phyloP scores from a whole-genome alignment of 2,888 invertebrate genomes.

The Ypsolopha scabrella region DNA sequence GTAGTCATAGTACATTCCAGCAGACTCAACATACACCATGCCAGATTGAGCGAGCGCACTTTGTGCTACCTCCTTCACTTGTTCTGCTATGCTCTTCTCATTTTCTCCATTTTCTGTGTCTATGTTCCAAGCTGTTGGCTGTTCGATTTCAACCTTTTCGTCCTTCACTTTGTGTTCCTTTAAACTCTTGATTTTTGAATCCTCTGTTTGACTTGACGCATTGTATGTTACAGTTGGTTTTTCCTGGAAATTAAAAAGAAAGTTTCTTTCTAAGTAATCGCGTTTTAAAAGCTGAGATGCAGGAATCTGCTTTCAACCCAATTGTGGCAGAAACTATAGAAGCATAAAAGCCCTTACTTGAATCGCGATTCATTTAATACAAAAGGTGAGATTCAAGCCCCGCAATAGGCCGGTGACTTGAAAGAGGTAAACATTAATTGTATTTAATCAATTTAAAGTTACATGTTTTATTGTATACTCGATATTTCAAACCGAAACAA shows the following conservation, averaged over 20 bases:
- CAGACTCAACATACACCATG: slow-evolving; percentile 88
- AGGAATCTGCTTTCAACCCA: too few relatives aligned
- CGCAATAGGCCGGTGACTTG: too few relatives aligned
- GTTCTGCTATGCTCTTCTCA: slow-evolving; percentile 73
- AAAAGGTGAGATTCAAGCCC: too few relatives aligned
- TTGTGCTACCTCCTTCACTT: slow-evolving; percentile 83
- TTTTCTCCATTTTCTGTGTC: slow-evolving; percentile 23
- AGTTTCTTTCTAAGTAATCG: neutral
- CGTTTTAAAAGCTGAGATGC: too few relatives aligned
- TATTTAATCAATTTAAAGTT: too few relatives aligned
- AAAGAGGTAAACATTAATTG: too few relatives aligned
- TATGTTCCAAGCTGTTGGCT: slow-evolving; percentile 26
- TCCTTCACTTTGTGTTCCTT: neutral
- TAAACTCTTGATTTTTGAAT: neutral
- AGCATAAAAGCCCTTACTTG: too few relatives aligned
- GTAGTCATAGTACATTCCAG: slow-evolving; percentile 90
- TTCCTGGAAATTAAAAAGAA: neutral
- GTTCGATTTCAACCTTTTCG: neutral
- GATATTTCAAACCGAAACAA: too few relatives aligned
- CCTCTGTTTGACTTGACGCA: neutral
- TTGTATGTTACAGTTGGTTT: neutral
- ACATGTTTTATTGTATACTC: too few relatives aligned
- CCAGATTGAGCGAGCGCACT: slow-evolving; percentile 79
- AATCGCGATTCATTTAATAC: too few relatives aligned
- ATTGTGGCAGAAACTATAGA: too few relatives aligned